phyloP scores from a whole-genome alignment of 2,797 vertebrate species.

The Lutjanus argentimaculatus region DNA sequence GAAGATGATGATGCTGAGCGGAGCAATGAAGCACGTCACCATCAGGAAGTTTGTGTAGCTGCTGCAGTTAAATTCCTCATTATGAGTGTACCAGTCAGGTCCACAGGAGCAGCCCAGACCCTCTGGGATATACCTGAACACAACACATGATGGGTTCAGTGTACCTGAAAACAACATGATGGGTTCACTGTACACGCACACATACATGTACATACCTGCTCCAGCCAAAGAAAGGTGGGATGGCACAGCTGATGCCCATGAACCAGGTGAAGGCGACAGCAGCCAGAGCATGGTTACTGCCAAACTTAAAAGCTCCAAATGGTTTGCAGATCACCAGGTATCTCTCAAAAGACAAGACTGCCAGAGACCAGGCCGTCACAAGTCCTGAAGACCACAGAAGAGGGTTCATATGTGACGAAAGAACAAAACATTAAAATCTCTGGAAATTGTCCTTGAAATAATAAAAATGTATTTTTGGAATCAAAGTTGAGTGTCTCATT shows the following conservation, averaged over 20 bases:
- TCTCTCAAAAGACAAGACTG: constrained; percentile 88
- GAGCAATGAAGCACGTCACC: constrained; percentile 82
- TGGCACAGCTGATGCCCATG: constrained; percentile 44
- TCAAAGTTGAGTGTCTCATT: too few species aligned
- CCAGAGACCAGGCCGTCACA: constrained; percentile 89
- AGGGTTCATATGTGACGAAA: background rate
- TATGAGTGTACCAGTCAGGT: constrained; percentile 91
- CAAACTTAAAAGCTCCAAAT: constrained; percentile 88
- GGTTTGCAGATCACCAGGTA: constrained; percentile 92
- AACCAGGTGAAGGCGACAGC: constrained; percentile 58
- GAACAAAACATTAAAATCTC: background rate
- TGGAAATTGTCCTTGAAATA: too few species aligned
- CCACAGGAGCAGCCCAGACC: constrained; percentile 90
- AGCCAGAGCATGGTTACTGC: constrained; percentile 78
- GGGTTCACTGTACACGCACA: background rate
- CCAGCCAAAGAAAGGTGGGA: constrained; percentile 67
- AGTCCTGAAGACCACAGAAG: constrained; percentile 77
- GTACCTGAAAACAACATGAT: constrained; percentile 72
- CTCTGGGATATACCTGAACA: constrained; percentile 85
- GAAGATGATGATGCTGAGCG: constrained; percentile 60
- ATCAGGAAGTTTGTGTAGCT: constrained; percentile 89
- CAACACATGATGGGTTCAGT: background rate
- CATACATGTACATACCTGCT: constrained; percentile 50
- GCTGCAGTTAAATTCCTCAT: constrained; percentile 83
- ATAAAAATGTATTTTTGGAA: too few species aligned